Base-by-base conservation (phyloP, 2,888 invertebrate genomes). In the Amorpha juglandis region DNA sequence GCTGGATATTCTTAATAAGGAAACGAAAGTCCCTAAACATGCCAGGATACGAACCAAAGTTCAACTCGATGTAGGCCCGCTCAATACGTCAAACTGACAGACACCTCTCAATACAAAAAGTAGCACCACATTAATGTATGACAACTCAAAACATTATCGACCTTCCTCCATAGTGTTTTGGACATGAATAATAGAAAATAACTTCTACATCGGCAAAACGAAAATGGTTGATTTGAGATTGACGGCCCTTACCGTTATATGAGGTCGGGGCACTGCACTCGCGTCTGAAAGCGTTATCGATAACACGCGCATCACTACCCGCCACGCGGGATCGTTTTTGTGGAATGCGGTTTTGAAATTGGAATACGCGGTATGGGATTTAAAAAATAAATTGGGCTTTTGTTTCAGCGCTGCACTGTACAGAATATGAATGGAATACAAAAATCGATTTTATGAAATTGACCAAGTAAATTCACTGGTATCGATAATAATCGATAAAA, bases 321-420 rank as follows among this genome's bases (percentile, higher is more conserved):
- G 66, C 74, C 76, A 79, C 76, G 76, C 75, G 72, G 75, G 75
- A 75, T 79, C 69, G 78, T 78, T 87, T 84, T 82, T 76, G 85
- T 83, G 87, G 88, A 90, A 89, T 89, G 89, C 81, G 82, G 88
- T 88, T 88, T 86, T 78, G 75, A 82, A 86, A 85, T 82, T 82
- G 79, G 87, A 78, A 84, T 83, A 88, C 86, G 79, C 84, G 89
- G 85, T 86, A 70, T 71, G 72, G 77, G 80, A 82, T 77, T 69
- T 65, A 72, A 76, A 83, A 83, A 77, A 72, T 74, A 78, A 75
- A 81, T 84, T 79, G 77, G 70, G 74, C 70, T 72, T 74, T 73
- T 74, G 71, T 75, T 72, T 75, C 70, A 67, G 58, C 63, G 48
- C 69, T 68, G 67, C 69, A 68, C 69, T 68, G 66, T 64, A 52